Base-by-base conservation (phyloP, 1,140 invertebrate genomes). In the Diabrotica undecimpunctata region DNA sequence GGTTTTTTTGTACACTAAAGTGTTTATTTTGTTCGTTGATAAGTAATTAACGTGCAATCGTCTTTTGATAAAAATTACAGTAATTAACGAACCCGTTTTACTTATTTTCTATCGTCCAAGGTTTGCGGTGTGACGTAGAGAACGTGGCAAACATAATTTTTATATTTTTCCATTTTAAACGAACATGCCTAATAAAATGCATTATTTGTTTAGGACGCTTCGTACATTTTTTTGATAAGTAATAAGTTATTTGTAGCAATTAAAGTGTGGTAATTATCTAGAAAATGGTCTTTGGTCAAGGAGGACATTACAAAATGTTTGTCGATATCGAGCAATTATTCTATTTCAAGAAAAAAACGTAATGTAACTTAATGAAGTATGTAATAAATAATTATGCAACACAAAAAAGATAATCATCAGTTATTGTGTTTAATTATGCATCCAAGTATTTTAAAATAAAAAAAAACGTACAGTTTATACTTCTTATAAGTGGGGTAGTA, bases 41-140 rank as follows among this genome's bases (percentile, higher is more conserved):
- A 54, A 35, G 7, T 54, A 54, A 54, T 54, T 54, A 54, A 13
- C 53, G 12, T 54, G 53, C 25, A 13, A 54, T 54, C 53, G 25
- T 54, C 53, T 12, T 54, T 35, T 54, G 53, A 54, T 54, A 54
- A 54, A 54, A 54, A 54, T 54, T 54, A 54, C 53, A 54, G 53
- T 54, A 54, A 54, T 54, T 54, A 35, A 54, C 12, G 53, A 54
- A 54, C 53, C n/a, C 9, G 53, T 54, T 54, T 54, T 35, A 54
- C 5, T n/a, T 54, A 54, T 54, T 54, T 8, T 13, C 10, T 12
- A 5, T 54, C 9, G 46, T 54, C 12, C 53, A 54, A 54, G 53
- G 53, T 54, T 54, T 54, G 25, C 25, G 0, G 3, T 3, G 11
- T 54, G 53, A 35, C 53, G 53, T 54, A 46, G 25, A 25, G 25